Percentiles rank a stretch among this genome's conserved stretches.
Conservation (phyloP, 2,113 vertebrate species). For the Mellivora capensis region DNA sequence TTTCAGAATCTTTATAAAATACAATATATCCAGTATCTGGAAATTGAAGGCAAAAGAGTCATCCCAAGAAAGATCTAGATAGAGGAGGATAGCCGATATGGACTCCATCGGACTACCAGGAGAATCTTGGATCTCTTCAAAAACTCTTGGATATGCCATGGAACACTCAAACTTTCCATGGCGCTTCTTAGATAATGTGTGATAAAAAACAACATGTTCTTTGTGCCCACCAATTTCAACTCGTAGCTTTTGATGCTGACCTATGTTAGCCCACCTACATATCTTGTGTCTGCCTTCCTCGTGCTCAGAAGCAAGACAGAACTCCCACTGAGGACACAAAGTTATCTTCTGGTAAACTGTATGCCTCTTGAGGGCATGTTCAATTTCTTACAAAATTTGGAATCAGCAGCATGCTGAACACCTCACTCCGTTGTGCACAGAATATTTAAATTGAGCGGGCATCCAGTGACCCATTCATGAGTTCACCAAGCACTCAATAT, state of each 20-base stretch:
- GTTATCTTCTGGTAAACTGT: background rate
- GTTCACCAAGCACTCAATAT: no score
- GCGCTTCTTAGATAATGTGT: background rate
- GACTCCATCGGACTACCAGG: background rate
- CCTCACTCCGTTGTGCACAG: fast-evolving
- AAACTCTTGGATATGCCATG: background rate
- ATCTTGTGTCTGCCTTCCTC: background rate
- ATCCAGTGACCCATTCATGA: background rate
- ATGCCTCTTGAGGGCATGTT: background rate
- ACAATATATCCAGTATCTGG: background rate
- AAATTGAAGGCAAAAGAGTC: background rate
- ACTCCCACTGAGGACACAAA: background rate
- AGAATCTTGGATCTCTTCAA: background rate
- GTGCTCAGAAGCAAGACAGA: no score
- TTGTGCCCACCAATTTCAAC: background rate
- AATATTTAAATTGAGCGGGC: background rate
- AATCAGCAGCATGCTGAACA: no score
- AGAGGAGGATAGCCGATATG: background rate
- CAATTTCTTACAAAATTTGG: background rate
- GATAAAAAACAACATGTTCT: background rate
- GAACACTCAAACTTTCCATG: background rate
- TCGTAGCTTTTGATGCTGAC: background rate
- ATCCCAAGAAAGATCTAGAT: background rate
- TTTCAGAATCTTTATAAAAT: background rate
- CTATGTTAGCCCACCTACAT: fast-evolving